Conservation (phyloP, 1,140 invertebrate species). For the Plutomurus gul region DNA sequence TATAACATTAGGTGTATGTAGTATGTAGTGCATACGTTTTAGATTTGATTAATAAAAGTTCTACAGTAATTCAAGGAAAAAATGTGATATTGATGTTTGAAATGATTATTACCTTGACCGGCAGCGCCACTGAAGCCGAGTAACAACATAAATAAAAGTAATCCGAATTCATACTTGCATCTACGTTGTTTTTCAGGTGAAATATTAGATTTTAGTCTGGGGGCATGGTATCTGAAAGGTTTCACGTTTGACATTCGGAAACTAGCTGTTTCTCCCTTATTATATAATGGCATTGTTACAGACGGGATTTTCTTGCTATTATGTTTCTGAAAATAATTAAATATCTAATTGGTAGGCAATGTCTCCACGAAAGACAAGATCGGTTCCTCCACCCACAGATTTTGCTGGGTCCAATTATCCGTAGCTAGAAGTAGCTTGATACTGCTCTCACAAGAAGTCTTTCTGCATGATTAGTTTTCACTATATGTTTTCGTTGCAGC, state of each 20-base stretch:
- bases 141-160: slow-evolving; percentile 24
- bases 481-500: neutral
- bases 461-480: slow-evolving; percentile 7
- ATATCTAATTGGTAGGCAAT: neutral
- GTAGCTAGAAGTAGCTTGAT: neutral
- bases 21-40: no score
- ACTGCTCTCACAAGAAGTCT: neutral
- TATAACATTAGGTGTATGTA: no score
- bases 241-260: slow-evolving; percentile 34
- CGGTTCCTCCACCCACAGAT: neutral
- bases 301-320: neutral
- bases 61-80: neutral
- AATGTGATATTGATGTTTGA: neutral
- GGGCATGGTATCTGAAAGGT: slow-evolving; percentile 30
- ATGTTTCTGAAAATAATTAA: neutral
- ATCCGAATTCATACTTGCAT: neutral
- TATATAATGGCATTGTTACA: neutral
- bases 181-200: neutral
- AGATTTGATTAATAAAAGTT: no score
- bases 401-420: neutral
- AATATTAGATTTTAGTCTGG: neutral
- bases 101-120: slow-evolving; percentile 38
- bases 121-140: slow-evolving; percentile 32
- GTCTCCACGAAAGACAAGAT: neutral
- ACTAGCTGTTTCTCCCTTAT: slow-evolving; percentile 2